These are phyloP conservation scores for Antheraea yamamai DNA, from an alignment of 2,888 invertebrate genomes.

Conservation along the genomic window DNA sequence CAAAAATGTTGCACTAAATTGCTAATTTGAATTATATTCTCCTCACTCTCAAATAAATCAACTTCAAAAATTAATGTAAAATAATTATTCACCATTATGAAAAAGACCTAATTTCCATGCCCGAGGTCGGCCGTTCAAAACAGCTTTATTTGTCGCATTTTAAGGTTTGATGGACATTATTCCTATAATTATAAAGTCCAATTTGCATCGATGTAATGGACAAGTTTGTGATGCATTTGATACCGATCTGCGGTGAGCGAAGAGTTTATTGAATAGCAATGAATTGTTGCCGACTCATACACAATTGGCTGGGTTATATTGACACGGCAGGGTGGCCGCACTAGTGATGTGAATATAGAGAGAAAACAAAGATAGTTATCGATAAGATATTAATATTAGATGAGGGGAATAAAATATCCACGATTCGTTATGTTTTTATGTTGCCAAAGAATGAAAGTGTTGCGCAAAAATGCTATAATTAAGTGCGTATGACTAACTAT, in stretches of 20 bases:
- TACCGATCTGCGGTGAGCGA: conserved; percentile 67
- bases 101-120: conserved; percentile 26
- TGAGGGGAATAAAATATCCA: neutral
- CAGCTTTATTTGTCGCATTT: conserved; percentile 16
- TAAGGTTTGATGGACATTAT: conserved; percentile 2
- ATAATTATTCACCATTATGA: conserved; percentile 2
- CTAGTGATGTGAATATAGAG: conserved; percentile 46
- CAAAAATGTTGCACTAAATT: too few relatives aligned
- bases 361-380: neutral
- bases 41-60: neutral
- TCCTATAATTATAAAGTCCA: conserved; percentile 29
- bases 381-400: neutral
- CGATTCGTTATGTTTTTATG: neutral
- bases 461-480: neutral
- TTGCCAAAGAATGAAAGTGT: neutral
- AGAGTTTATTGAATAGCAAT: conserved; percentile 73
- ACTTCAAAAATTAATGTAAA: neutral
- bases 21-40: neutral
- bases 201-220: conserved; percentile 26
- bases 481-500: too few relatives aligned
- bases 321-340: conserved; percentile 70
- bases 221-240: conserved; percentile 44
- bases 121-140: conserved; percentile 20
- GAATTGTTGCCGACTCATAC: conserved; percentile 70
- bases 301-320: conserved; percentile 73